Base-by-base conservation (phyloP, 2,113 vertebrate genomes). In the Marcusenius ussheri region DNA sequence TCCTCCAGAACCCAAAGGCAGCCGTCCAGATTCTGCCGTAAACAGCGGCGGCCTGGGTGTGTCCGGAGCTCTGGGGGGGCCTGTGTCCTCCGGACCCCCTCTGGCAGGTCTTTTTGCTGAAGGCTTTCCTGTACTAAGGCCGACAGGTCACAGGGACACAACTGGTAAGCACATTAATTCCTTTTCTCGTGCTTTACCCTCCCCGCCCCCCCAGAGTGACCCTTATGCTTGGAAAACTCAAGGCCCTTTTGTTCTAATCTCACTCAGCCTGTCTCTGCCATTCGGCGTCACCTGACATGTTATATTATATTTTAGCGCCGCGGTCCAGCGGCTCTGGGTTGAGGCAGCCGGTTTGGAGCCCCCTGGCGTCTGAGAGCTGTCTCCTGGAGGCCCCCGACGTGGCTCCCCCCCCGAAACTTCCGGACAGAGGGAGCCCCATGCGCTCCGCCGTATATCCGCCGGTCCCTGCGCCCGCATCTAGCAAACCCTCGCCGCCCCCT, bases 81-180 rank as follows among this genome's bases (percentile, higher is more conserved):
- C 92, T 31, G 92, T 93, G 3, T 89, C 95, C 58, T 77, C 93
- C 0, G 96, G 94, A 11, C 96, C 96, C 4, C 94, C 96, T 83
- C 89, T 98, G 92, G 96, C 97, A 83, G 97, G 97, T 11, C 96
- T 99, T 47, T 99, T 99, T 95, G 96, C 98, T 49, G 97, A 96
- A 74, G 98, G 98, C 58, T 99, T 99, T 94, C 98, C 98, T 45
- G 96, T 97, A 27, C 96, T 99, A 58, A 96, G 96, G 92, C 97
- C 98, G 3, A 94, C 95, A 77, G 97, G 97, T 90, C 97, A 99
- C 93, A 96, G 97, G 93, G 97, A 99, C 87, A 45, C 24, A 19
- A 0, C 27, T 83, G 47, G 90, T 87, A 91, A 84, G 46, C 94
- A 92, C 93, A 93, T 83, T 45, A 17, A 83, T 42, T 24, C 83